phyloP scores from a whole-genome alignment of 2,888 invertebrate genomes.

The Limenitis camilla region DNA sequence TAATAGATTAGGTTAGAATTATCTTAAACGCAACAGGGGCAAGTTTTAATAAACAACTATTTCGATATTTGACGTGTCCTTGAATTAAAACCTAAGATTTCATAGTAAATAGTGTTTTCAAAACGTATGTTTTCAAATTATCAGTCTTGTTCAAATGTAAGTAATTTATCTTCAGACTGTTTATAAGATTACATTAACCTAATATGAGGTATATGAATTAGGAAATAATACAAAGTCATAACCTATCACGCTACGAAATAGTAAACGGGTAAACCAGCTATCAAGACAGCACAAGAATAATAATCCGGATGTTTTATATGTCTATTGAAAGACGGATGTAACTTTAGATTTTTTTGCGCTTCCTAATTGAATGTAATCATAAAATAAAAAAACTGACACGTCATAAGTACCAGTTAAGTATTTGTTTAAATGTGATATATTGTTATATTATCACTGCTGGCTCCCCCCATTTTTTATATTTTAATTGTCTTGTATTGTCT shows the following conservation, averaged over 20 bases:
- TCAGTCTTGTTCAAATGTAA: background rate
- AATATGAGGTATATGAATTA: background rate
- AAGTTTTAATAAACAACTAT: too few species aligned
- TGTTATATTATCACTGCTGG: background rate
- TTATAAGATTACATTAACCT: background rate
- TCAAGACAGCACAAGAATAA: constrained; percentile 16
- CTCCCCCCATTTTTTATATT: background rate
- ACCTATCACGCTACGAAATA: constrained; percentile 9
- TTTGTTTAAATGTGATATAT: too few species aligned
- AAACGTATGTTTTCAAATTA: background rate
- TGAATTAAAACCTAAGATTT: background rate
- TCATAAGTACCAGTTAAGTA: background rate
- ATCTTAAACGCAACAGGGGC: too few species aligned
- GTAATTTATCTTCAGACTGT: background rate
- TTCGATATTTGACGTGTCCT: background rate
- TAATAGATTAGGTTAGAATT: too few species aligned
- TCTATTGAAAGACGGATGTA: constrained; percentile 14
- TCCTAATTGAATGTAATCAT: constrained; percentile 9
- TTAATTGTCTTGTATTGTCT: too few species aligned
- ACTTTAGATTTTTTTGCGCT: constrained; percentile 16
- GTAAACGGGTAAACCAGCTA: constrained; percentile 10
- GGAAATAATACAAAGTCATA: background rate
- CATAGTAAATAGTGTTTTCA: background rate
- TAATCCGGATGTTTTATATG: constrained; percentile 18
- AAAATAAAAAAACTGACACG: background rate